phyloP scores from a whole-genome alignment of 2,113 vertebrate genomes.

The Nothobranchius furzeri region DNA sequence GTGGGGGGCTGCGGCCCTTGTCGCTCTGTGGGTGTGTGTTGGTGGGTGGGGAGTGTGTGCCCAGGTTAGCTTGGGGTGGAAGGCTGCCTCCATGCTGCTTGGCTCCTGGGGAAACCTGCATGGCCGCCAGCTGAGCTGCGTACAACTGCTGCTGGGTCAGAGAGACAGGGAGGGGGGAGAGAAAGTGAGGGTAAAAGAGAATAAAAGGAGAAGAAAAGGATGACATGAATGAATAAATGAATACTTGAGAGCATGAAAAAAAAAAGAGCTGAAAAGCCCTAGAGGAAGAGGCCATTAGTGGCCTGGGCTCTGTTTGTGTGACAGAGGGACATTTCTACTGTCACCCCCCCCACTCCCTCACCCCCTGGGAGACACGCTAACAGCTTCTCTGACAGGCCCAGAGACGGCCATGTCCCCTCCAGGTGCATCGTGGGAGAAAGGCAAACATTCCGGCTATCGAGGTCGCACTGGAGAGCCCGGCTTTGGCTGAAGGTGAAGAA shows the following conservation, averaged over 20 bases:
- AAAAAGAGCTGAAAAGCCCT: slow-evolving; percentile 76
- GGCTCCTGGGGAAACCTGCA: slow-evolving; percentile 97
- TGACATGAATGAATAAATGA: slow-evolving; percentile 80
- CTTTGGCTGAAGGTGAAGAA: slow-evolving; percentile 60
- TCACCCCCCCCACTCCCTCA: slow-evolving; percentile 61
- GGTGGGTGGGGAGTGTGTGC: slow-evolving; percentile 92
- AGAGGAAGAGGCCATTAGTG: slow-evolving; percentile 79
- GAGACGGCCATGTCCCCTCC: slow-evolving; percentile 72
- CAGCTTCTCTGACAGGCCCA: slow-evolving; percentile 72
- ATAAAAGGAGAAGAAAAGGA: slow-evolving; percentile 42
- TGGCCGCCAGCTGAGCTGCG: slow-evolving; percentile 96
- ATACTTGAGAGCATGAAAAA: slow-evolving; percentile 67
- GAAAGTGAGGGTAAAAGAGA: slow-evolving; percentile 1
- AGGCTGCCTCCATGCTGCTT: slow-evolving; percentile 88
- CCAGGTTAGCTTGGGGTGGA: slow-evolving; percentile 88
- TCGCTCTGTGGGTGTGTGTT: slow-evolving; percentile 91
- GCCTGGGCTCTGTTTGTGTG: slow-evolving; percentile 70
- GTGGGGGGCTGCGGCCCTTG: slow-evolving; percentile 91
- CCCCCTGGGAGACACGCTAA: slow-evolving; percentile 76
- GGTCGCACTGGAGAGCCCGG: slow-evolving; percentile 59
- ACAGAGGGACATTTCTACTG: slow-evolving; percentile 68
- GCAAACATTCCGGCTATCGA: slow-evolving; percentile 70
- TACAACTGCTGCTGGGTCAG: slow-evolving; percentile 89
- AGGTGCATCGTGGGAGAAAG: slow-evolving; percentile 78
- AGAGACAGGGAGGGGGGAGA: slow-evolving; percentile 31